These are phyloP conservation scores for Brenthis ino DNA, from an alignment of 2,888 invertebrate species.

Conservation along the genomic window DNA sequence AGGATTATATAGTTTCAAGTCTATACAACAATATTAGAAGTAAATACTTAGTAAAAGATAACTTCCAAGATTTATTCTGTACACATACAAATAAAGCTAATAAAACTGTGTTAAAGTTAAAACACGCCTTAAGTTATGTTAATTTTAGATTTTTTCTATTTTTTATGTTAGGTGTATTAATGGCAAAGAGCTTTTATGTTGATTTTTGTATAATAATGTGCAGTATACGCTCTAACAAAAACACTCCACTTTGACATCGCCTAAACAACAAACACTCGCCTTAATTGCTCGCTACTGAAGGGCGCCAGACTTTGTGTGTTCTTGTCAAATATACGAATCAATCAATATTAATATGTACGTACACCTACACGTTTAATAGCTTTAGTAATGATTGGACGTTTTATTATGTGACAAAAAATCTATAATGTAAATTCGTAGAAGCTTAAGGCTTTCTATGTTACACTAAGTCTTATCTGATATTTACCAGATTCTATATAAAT, in stretches of 20 bases:
- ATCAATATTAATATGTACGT: constrained; percentile 25
- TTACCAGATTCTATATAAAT: too few species aligned
- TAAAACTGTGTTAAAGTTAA: too few species aligned
- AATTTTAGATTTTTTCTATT: background rate
- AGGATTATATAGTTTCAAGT: too few species aligned
- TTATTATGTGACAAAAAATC: background rate
- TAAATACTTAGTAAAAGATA: too few species aligned
- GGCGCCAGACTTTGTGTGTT: constrained; percentile 33
- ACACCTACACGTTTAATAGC: background rate
- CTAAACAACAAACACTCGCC: constrained; percentile 45
- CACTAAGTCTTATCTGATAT: too few species aligned
- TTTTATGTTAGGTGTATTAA: too few species aligned
- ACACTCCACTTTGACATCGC: constrained; percentile 33
- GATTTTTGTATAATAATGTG: constrained; percentile 1
- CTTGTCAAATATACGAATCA: constrained; percentile 29
- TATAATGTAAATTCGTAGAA: background rate
- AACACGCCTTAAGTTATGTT: too few species aligned
- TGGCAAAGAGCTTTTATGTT: too few species aligned
- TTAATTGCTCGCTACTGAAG: constrained; percentile 41
- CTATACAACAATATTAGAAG: too few species aligned
- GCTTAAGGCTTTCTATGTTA: background rate
- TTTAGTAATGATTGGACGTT: background rate
- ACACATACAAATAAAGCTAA: too few species aligned
- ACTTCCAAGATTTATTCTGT: too few species aligned
- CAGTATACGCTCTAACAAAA: constrained; percentile 13